Percentiles rank a stretch among this genome's conserved stretches.
Conservation (phyloP, 2,113 vertebrate species). For the Tamias sibiricus region DNA sequence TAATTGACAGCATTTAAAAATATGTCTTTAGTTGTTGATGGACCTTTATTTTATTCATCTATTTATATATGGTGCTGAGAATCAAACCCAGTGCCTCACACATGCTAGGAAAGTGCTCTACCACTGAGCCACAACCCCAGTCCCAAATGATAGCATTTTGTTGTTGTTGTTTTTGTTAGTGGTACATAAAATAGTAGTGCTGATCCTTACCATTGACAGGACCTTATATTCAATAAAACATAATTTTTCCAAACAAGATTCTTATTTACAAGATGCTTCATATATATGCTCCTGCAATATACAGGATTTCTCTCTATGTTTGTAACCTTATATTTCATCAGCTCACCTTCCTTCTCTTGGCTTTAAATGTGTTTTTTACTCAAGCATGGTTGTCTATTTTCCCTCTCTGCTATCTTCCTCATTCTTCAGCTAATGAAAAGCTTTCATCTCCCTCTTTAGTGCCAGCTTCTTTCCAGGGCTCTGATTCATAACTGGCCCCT, state of each 20-base stretch:
- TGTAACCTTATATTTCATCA: neutral
- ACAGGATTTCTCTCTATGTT: neutral
- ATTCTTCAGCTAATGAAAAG: constrained; percentile 25
- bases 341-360: neutral
- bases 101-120: no score
- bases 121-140: no score
- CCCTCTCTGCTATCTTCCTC: neutral
- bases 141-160: no score
- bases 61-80: no score
- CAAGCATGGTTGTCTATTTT: neutral
- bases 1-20: neutral
- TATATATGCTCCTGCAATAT: neutral
- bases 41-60: no score
- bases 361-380: neutral
- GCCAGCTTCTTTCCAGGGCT: neutral
- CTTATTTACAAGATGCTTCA: neutral
- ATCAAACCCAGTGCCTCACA: no score
- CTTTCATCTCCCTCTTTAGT: neutral
- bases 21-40: no score
- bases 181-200: neutral
- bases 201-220: neutral
- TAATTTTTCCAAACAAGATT: neutral
- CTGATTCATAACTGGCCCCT: neutral
- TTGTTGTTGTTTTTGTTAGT: neutral
- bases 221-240: neutral